Evolutionary conservation across 1,140 invertebrate genomes (phyloP), one percentile per base, ranked within the genome.

Genomic region (Goniozus legneri): DNA sequence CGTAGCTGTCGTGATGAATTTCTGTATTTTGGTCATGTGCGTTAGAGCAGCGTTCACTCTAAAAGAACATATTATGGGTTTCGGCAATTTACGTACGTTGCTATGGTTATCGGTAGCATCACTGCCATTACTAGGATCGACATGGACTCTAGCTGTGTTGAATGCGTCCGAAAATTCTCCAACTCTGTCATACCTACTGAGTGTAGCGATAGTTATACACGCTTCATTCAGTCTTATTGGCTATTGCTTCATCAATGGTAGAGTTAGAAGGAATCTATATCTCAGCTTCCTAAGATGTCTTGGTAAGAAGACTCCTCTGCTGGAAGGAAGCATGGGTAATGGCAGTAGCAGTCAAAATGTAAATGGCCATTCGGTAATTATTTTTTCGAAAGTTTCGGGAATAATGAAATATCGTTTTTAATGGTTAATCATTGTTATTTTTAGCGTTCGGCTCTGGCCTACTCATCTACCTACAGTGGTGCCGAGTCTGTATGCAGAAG

Each of bases 21-120:
- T 96, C 1, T 78, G 85, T 20, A 86, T 90, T 33, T 82, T 96
- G 31, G 81, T 91, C 2, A 82, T 95, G 52, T 92, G 90, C 19
- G 84, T 96, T 1, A 81, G 87, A 50, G 92, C 93, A 3, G 93
- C 93, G 15, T 93, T 95, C 62, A 91, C 91, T 12, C 81, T 94
- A 16, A 91, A 92, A 65, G 90, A 93, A 58, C 89, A 92, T 58
- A 86, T 95, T 7, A 82, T 91, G 39, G 92, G 93, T 42, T 93
- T 95, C 65, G 91, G 91, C 19, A 92, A 93, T 69, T 73, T 96
- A 34, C 84, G 93, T 52, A 91, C 89, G 3, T 72, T 91, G 0
- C 71, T 94, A n/a, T 92, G 86, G 88, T 75, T 91, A 3, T 89
- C 87, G 10, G 85, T 92, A 0, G 82, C 88, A 1, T 82, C 89